Percentiles rank a stretch among this genome's conserved stretches.
These are phyloP conservation scores for Ptychadena robeensis DNA, from an alignment of 2,797 vertebrate genomes.

Conservation along the genomic window DNA sequence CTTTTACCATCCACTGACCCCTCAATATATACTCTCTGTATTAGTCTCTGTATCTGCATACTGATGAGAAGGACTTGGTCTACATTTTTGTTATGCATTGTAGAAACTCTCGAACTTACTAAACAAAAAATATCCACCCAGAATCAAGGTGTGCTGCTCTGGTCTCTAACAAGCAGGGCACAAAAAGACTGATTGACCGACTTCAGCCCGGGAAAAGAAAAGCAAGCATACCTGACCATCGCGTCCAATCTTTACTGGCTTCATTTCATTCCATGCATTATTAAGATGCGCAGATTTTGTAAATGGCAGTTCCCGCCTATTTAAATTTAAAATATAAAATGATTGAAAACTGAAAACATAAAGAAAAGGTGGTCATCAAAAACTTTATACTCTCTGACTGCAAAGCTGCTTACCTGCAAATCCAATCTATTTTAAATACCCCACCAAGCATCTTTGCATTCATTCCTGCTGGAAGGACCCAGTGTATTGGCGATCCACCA, in stretches of 20 bases:
- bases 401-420: conserved; percentile 85
- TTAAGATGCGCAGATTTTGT: conserved; percentile 94
- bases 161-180: too few species aligned
- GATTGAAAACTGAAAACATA: not conserved
- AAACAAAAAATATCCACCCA: too few species aligned
- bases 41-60: too few species aligned
- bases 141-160: too few species aligned
- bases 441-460: conserved; percentile 98
- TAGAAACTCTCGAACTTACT: too few species aligned
- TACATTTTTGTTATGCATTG: too few species aligned
- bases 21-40: too few species aligned
- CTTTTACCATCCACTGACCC: too few species aligned
- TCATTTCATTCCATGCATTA: conserved; percentile 98
- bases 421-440: conserved; percentile 98
- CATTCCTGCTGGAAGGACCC: conserved; percentile 98
- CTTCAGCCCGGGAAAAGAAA: not conserved
- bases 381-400: not conserved
- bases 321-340: not conserved
- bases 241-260: conserved; percentile 96
- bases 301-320: conserved; percentile 94
- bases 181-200: not conserved
- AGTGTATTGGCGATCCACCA: conserved; percentile 96
- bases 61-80: too few species aligned
- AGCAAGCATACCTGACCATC: conserved; percentile 90
- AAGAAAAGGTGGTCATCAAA: not conserved